Evolutionary conservation across 2,113 vertebrate genomes (phyloP).

Genomic region (Oryzias celebensis): DNA sequence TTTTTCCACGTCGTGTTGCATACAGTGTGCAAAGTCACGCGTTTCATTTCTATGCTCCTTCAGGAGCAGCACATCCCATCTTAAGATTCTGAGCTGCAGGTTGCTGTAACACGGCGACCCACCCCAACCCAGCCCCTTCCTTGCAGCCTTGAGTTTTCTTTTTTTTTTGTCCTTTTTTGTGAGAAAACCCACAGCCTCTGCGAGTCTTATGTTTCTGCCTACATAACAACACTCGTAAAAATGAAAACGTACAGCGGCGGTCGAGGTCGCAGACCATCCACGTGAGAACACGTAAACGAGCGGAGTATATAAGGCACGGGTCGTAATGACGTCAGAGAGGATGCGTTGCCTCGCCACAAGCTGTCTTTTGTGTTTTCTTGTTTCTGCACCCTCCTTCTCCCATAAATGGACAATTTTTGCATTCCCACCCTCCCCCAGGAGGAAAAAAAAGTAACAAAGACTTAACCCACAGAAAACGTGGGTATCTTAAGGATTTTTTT

Average conservation of each 20-base stretch:
- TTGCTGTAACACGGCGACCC: neutral
- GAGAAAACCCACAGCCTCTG: conserved; percentile 28
- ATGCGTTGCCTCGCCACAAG: conserved; percentile 63
- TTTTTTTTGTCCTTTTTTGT: conserved; percentile 41
- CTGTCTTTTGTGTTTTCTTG: conserved; percentile 39
- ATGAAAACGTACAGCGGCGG: conserved; percentile 71
- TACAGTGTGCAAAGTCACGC: conserved; percentile 55
- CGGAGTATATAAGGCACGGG: conserved; percentile 84
- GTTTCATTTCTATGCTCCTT: conserved; percentile 47
- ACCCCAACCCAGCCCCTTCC: neutral
- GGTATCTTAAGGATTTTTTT: conserved; percentile 75
- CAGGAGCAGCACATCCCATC: conserved; percentile 12
- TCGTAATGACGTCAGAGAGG: conserved; percentile 80
- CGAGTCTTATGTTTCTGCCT: conserved; percentile 49
- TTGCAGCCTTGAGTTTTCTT: neutral
- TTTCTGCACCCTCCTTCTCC: conserved; percentile 57
- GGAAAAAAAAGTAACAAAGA: conserved; percentile 37
- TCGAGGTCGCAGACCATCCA: conserved; percentile 74
- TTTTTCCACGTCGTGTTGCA: conserved; percentile 49
- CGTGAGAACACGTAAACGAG: conserved; percentile 83
- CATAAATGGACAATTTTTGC: conserved; percentile 66
- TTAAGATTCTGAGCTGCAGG: conserved; percentile 24
- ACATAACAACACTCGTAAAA: conserved; percentile 70
- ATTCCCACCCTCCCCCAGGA: conserved; percentile 42
- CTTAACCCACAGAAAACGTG: conserved; percentile 83